Evolutionary conservation across 1,140 invertebrate species (phyloP), one percentile per base, ranked within the genome.

Genomic region (Pseudoatta argentina): DNA sequence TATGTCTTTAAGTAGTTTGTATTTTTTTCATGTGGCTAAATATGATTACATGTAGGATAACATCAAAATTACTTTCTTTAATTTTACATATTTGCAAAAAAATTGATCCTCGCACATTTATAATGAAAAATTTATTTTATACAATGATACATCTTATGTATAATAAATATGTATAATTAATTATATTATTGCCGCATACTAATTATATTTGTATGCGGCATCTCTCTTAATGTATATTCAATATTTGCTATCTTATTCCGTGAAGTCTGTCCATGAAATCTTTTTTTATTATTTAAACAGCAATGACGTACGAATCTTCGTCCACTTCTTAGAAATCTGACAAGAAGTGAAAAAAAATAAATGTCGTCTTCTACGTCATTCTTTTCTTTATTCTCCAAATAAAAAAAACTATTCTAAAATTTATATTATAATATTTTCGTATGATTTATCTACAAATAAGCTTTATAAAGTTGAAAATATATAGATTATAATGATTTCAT

Each of bases 221-320:
- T 51, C 14, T 63, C 14, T 81, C 10, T 71, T 81, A 63, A 83
- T 51, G 64, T 57, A 39, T n/a, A 34, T n/a, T 83, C 79, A 83
- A 83, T 83, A 83, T 83, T 83, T 18, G 79, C 55, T 73, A 75
- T 75, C 44, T 73, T 61, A 57, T 53, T 81, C 66, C 71, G 10
- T 44, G 8, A 44, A 44, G 2, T 2, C 10, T 44, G 39, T 83
- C 57, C 14, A n/a, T 63, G 69, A 63, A 83, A 75, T 8, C 8
- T 61, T 83, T 39, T 83, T 44, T 44, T 44, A 44, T 10, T 83
- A 83, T 83, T 73, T 75, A 63, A 75, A 51, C 69, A 83, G 69
- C 55, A 75, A 18, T 83, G 55, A 83, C 55, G 69, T 75, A 59
- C n/a, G 24, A 27, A 39, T 61, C 69, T 83, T 48, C 10, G 53